Base-by-base conservation (phyloP, 2,888 invertebrate species). In the Drosophila austrosaltans region DNA sequence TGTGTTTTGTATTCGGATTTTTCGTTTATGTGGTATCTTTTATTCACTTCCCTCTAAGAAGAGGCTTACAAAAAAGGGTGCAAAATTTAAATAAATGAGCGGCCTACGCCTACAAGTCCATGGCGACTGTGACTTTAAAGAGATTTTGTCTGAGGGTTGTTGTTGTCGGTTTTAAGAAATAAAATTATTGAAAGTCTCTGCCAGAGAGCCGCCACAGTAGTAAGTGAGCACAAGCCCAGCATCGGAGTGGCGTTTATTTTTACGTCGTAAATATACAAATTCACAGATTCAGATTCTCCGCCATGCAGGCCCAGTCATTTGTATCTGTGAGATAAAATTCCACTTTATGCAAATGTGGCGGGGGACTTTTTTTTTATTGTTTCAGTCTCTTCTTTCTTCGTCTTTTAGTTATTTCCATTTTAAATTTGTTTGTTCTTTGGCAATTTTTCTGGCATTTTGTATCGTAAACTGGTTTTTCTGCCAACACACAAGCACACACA, bases 241-340 rank as follows among this genome's bases (percentile, higher is more conserved):
- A 44, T 32, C 48, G 69, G 67, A 77, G 77, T 83, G 69, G 69
- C 79, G 75, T 83, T 83, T 83, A 88, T 89, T 87, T 89, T 84
- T 83, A 87, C 87, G 89, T 87, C 89, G 87, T 87, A 89, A 85
- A 85, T 89, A 89, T 82, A 82, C 79, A 84, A 89, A 84, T 89
- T 84, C 74, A 72, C 81, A 87, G 70, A 78, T 69, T 53, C 44
- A 63, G 54, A 54, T 42, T 25, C 36, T 58, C 25, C 58, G 48
- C 53, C 66, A 28, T 72, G 62, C 48, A 48, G 48, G 22, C 48
- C 48, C 48, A 48, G 48, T 48, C 60, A 22, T 36, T 20, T 72
- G 44, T 60, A 20, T 48, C 48, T 63, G 58, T 48, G 42, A 81
- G 77, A 42, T 63, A 69, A 87, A 82, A 87, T 89, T 89, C 85